phyloP scores from a whole-genome alignment of 2,797 vertebrate species.

The Smutsia gigantea region DNA sequence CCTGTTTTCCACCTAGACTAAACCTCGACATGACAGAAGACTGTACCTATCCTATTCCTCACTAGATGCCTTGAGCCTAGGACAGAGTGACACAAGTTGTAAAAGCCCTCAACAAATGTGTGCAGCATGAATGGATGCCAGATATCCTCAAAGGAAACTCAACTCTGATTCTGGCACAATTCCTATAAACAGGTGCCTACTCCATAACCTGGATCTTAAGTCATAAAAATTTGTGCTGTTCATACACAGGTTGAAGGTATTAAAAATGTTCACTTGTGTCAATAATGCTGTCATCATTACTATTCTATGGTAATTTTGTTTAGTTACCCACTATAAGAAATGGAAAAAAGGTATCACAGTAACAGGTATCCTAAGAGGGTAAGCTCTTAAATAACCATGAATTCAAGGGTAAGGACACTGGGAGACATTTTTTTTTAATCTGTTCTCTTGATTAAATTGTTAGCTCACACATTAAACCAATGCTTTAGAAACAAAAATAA shows the following conservation, averaged over 20 bases:
- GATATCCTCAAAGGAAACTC: not conserved
- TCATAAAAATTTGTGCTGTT: not conserved
- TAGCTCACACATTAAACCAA: slow-evolving; percentile 59
- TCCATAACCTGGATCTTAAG: not conserved
- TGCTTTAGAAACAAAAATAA: slow-evolving; percentile 65
- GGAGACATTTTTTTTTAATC: not conserved
- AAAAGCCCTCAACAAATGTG: not conserved
- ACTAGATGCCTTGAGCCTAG: not conserved
- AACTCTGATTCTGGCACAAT: not conserved
- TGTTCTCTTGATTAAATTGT: slow-evolving; percentile 46
- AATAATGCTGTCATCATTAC: not conserved
- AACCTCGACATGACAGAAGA: not conserved
- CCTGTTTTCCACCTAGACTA: not conserved
- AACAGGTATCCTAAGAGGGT: not conserved
- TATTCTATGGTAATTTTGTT: not conserved
- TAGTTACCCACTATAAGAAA: not conserved
- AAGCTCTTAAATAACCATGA: slow-evolving; percentile 15
- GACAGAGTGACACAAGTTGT: rapidly evolving
- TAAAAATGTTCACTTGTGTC: not conserved
- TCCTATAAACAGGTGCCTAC: not conserved
- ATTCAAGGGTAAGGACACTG: slow-evolving; percentile 17
- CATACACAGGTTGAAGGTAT: not conserved
- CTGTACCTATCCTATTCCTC: not conserved
- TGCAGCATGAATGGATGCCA: rapidly evolving
- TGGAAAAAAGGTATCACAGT: not conserved